These are phyloP conservation scores for Leptobrachium leishanense DNA, from an alignment of 2,113 vertebrate species.

Conservation along the genomic window DNA sequence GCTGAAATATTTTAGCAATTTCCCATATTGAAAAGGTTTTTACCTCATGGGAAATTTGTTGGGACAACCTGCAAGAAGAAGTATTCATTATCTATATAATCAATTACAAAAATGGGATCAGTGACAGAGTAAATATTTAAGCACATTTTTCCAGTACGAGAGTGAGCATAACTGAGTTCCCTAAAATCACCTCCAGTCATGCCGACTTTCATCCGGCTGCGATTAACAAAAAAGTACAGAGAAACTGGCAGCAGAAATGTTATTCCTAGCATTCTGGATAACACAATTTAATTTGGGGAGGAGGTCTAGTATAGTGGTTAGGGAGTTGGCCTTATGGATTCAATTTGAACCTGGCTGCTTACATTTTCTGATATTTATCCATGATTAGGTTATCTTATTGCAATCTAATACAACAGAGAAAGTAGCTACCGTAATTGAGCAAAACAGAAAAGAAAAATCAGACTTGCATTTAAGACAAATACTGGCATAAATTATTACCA, in stretches of 20 bases:
- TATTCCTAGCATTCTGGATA: slow-evolving; percentile 38
- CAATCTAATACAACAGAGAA: background rate
- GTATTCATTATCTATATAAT: too few species aligned
- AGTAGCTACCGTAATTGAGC: background rate
- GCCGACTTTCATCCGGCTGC: slow-evolving; percentile 4
- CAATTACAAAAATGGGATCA: too few species aligned
- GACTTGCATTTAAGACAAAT: too few species aligned
- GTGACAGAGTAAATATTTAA: too few species aligned
- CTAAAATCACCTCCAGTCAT: slow-evolving; percentile 18
- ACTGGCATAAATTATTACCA: too few species aligned
- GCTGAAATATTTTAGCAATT: too few species aligned
- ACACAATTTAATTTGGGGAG: slow-evolving; percentile 29
- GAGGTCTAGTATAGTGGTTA: slow-evolving; percentile 44
- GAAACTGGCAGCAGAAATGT: slow-evolving; percentile 28
- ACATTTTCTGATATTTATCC: slow-evolving; percentile 1
- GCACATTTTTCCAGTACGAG: background rate
- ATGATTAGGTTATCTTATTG: slow-evolving; percentile 12
- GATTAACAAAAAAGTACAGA: slow-evolving; percentile 18
- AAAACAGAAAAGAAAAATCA: background rate
- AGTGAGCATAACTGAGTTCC: background rate
- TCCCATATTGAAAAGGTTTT: too few species aligned
- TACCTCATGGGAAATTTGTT: too few species aligned
- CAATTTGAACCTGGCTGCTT: slow-evolving; percentile 17
- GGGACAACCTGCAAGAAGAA: too few species aligned
- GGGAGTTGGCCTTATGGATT: slow-evolving; percentile 38